Conservation (phyloP, 2,888 invertebrate species). For the Sinhomidia bicolor region DNA sequence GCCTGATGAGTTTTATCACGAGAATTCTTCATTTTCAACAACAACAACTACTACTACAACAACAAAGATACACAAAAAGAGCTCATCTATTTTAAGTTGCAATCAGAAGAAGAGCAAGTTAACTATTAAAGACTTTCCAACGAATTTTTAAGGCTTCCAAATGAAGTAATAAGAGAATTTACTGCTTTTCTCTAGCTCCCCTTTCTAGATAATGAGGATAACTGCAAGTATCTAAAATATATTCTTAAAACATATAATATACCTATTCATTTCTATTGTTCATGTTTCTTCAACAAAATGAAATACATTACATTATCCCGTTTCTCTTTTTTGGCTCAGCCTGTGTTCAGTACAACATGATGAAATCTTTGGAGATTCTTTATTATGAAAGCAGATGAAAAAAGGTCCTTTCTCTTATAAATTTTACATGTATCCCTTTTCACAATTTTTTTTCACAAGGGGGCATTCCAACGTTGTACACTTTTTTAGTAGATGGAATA, state of each 20-base stretch:
- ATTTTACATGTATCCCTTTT: not conserved
- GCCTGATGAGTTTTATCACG: not conserved
- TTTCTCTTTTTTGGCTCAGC: not conserved
- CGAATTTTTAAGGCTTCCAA: conserved; percentile 15
- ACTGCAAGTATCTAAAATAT: not conserved
- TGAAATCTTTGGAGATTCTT: conserved; percentile 23
- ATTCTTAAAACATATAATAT: not conserved
- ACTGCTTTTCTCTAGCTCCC: not conserved
- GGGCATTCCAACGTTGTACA: no score
- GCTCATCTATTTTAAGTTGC: not conserved
- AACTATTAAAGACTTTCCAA: not conserved
- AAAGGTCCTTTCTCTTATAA: not conserved
- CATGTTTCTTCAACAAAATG: not conserved
- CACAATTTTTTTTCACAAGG: not conserved
- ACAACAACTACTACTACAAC: not conserved
- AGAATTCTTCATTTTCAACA: not conserved
- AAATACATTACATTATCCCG: not conserved
- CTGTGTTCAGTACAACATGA: not conserved
- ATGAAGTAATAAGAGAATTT: conserved; percentile 13
- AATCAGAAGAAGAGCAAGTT: not conserved
- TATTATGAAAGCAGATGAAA: not conserved
- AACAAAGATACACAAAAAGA: no score
- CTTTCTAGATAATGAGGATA: not conserved
- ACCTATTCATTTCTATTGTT: not conserved
- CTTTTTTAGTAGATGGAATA: not conserved